A percentile compares a stretch with the other conserved stretches of the same genome.
Conservation (phyloP, 2,797 vertebrate genomes). For the Scomberomorus guttatus region DNA sequence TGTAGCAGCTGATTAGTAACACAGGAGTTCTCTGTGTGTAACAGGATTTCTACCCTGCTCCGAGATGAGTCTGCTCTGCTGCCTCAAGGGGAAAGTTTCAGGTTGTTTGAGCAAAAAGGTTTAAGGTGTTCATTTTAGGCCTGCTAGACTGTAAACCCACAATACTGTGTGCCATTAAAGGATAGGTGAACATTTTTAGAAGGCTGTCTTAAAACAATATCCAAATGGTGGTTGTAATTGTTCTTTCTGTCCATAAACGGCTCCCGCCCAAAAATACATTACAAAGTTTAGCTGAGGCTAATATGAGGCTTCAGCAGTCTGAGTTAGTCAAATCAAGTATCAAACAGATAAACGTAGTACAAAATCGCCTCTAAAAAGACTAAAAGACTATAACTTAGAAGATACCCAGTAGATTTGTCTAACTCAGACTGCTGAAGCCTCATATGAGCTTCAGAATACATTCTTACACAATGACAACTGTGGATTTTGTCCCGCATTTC, state of each 20-base stretch:
- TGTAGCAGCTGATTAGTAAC: neutral
- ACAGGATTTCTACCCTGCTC: conserved; percentile 1
- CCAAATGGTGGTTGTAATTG: too few species aligned
- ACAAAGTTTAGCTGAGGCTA: neutral
- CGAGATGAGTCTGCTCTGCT: neutral
- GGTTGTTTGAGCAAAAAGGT: neutral
- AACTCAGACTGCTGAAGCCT: too few species aligned
- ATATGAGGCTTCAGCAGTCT: neutral
- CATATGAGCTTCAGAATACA: too few species aligned
- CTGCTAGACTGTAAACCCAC: neutral
- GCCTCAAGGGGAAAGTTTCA: neutral
- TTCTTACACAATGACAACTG: neutral
- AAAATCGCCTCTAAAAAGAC: too few species aligned
- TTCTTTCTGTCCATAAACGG: too few species aligned
- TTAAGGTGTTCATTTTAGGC: conserved; percentile 5
- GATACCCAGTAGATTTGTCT: neutral
- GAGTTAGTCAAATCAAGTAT: neutral
- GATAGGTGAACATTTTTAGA: too few species aligned
- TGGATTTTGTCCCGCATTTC: neutral
- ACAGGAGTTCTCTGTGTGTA: too few species aligned
- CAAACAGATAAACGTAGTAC: neutral
- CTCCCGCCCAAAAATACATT: neutral
- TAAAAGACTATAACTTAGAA: neutral
- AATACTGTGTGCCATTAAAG: neutral
- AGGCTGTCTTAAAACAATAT: neutral